Conservation (phyloP, 1,140 invertebrate genomes). For the Microplitis demolitor region DNA sequence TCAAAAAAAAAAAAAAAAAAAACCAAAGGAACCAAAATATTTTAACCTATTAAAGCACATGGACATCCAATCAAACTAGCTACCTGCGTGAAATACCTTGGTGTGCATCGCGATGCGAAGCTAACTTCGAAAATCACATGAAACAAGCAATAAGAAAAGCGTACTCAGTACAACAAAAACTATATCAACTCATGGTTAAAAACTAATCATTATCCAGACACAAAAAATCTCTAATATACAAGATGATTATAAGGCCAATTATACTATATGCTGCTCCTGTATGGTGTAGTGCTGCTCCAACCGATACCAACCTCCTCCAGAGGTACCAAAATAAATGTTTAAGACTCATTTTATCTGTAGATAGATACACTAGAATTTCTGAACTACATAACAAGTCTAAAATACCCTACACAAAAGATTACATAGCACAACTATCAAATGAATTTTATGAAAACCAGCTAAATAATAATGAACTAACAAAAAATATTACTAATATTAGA, state of each 20-base stretch:
- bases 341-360: constrained; percentile 27
- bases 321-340: constrained; percentile 36
- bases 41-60: constrained; percentile 36
- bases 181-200: constrained; percentile 24
- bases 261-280: constrained; percentile 30
- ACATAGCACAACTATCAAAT: constrained; percentile 18
- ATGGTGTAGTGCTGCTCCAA: constrained; percentile 27
- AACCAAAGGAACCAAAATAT: constrained; percentile 32
- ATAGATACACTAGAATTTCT: constrained; percentile 27
- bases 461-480: constrained; percentile 21
- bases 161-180: neutral
- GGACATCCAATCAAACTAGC: constrained; percentile 14
- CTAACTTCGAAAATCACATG: constrained; percentile 25
- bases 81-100: constrained; percentile 32
- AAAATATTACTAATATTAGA: constrained; percentile 31
- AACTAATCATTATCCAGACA: constrained; percentile 1
- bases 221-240: constrained; percentile 33
- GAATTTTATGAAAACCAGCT: constrained; percentile 31
- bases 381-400: constrained; percentile 23
- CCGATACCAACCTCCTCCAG: constrained; percentile 26
- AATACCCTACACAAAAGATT: constrained; percentile 18
- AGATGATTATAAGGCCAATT: constrained; percentile 36
- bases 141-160: constrained; percentile 24
- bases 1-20: too few relatives aligned
- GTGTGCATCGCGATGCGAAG: constrained; percentile 30